Base-by-base conservation (phyloP, 2,113 vertebrate genomes). In the Romanogobio albipinnatus region DNA sequence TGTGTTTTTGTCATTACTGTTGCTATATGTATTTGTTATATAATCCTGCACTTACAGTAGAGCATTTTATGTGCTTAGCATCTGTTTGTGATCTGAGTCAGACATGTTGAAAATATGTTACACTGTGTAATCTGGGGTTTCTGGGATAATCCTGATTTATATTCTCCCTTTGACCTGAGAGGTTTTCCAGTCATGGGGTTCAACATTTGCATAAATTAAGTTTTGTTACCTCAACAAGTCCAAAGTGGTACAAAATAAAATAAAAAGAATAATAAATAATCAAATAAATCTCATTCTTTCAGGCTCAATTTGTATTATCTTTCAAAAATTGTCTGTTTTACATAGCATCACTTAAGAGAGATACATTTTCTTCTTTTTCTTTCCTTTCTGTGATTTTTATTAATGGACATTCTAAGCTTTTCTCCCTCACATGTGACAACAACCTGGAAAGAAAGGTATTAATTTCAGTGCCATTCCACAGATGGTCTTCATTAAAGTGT, bases 401-500 rank as follows among this genome's bases (percentile, higher is more conserved):
- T 87, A 80, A 88, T 86, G 85, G 88, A 77, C 47, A 76, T 76
- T 80, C 51, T 14, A 56, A 77, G 47, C 76, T 86, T 71, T 58
- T 83, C 68, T 85, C 36, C 26, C 66, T 78, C 19, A 47, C 75
- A 81, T 70, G 81, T 13, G 51, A 84, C 74, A 82, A 79, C 47
- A 82, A 79, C 47, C 51, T 14, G 59, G 76, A 87, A 86, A 84
- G 71, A 82, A 81, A 87, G 59, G 82, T 75, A 82, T 86, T 81
- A 29, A 84, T 90, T 87, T 84, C 84, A 86, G 71, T 81, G 86
- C 66, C 86, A 78, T 84, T 84, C 82, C 77, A 80, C 89, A 90
- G 81, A 87, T 90, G 89, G 86, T 86, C 61, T 85, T 84, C 82
- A 68, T 90, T 87, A 86, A 80, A 77, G 82, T 87, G 73, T 85